Evolutionary conservation across 2,797 vertebrate species (phyloP).

Genomic region (Cossypha caffra): DNA sequence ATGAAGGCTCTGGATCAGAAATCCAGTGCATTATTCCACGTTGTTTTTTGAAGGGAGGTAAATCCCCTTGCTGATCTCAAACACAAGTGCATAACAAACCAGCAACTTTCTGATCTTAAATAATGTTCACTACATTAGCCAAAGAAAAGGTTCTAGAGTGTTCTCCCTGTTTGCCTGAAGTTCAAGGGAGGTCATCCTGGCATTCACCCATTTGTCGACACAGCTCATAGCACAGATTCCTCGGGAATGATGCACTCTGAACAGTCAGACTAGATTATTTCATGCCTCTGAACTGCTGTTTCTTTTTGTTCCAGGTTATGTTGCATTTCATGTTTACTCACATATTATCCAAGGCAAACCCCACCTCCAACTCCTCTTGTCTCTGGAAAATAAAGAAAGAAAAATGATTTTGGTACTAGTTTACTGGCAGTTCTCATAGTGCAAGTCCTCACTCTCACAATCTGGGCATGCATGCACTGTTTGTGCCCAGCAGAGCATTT

Average conservation of each 20-base stretch:
- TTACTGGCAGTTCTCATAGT: not conserved
- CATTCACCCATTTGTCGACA: not conserved
- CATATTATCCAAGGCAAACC: constrained; percentile 82
- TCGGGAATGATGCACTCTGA: not conserved
- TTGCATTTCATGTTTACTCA: constrained; percentile 61
- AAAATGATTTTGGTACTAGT: not conserved
- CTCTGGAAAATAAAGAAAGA: constrained; percentile 40
- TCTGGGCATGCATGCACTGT: not conserved
- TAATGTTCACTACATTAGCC: not conserved
- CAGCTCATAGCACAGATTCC: not conserved
- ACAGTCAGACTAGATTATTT: not conserved
- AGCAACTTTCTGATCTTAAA: not conserved
- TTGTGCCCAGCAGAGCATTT: not conserved
- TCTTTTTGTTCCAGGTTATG: not conserved
- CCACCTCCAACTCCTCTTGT: constrained; percentile 78
- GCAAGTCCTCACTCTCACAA: not conserved
- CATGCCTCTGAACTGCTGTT: not conserved
- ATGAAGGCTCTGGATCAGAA: not conserved
- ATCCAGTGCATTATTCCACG: not conserved
- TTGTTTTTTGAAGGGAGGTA: not conserved
- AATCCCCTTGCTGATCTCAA: not conserved
- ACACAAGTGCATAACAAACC: fast-evolving
- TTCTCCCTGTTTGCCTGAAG: not conserved
- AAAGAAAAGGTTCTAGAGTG: not conserved
- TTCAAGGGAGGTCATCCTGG: not conserved